Conservation (phyloP, 2,113 vertebrate species). For the Hippopotamus amphibius region DNA sequence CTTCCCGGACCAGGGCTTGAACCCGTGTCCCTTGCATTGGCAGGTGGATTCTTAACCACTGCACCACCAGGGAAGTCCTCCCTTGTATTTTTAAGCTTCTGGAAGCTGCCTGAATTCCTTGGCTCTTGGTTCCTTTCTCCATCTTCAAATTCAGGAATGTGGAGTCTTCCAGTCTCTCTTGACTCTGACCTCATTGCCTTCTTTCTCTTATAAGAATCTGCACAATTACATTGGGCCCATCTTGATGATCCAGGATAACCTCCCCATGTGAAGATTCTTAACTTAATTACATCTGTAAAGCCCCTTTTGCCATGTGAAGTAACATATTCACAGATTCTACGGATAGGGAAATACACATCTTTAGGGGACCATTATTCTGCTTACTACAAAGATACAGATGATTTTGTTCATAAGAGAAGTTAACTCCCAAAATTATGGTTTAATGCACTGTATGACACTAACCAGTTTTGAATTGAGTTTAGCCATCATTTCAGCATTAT, state of each 20-base stretch:
- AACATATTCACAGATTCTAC: not conserved
- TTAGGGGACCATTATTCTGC: not conserved
- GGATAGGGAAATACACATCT: not conserved
- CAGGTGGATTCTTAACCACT: too few relatives aligned
- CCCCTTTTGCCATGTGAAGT: not conserved
- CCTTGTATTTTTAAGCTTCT: not conserved
- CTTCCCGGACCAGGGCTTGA: too few relatives aligned
- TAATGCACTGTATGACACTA: not conserved
- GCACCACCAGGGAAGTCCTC: not conserved
- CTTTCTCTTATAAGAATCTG: not conserved
- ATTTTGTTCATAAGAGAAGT: not conserved
- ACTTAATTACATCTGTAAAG: not conserved
- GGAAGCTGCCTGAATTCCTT: not conserved
- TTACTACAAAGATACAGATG: not conserved
- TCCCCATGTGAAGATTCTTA: not conserved
- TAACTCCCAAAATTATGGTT: not conserved
- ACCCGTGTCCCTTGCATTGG: too few relatives aligned
- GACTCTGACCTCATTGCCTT: not conserved
- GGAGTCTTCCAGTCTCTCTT: not conserved
- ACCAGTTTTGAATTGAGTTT: not conserved
- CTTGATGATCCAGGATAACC: not conserved
- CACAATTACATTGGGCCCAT: not conserved
- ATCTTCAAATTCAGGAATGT: not conserved
- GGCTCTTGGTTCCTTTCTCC: not conserved
- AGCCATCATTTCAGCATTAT: not conserved